Evolutionary conservation across 1,140 invertebrate genomes (phyloP).

Genomic region (Drosophila fuyamai): DNA sequence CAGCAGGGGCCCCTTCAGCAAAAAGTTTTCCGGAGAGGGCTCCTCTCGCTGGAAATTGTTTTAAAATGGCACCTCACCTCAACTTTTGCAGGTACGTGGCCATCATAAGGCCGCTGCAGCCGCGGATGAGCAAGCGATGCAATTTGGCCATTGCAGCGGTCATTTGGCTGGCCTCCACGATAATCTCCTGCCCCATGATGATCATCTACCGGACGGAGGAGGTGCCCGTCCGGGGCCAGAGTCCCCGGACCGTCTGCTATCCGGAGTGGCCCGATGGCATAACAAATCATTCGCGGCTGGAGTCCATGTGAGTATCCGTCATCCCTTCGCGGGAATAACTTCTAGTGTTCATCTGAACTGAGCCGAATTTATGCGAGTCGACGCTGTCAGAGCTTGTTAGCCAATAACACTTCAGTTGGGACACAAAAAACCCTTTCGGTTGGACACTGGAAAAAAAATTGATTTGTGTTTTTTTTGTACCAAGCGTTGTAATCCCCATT

Average conservation of each 20-base stretch:
- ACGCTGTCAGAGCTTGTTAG: conserved; percentile 1
- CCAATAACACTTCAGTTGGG: not conserved
- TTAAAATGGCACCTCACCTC: conserved; percentile 26
- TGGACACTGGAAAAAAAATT: not conserved
- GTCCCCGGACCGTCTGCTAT: conserved; percentile 90
- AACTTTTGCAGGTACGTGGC: conserved; percentile 91
- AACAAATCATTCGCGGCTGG: conserved; percentile 89
- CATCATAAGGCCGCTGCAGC: conserved; percentile 95
- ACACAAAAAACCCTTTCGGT: not conserved
- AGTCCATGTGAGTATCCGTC: conserved; percentile 91
- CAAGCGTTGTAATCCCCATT: too few relatives aligned
- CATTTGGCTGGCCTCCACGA: conserved; percentile 91
- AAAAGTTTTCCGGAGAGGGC: not conserved
- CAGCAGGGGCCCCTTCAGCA: not conserved
- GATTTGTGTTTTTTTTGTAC: not conserved
- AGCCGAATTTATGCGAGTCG: conserved; percentile 3
- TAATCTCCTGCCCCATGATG: conserved; percentile 93
- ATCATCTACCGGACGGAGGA: conserved; percentile 91
- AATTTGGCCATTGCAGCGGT: conserved; percentile 92
- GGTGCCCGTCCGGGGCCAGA: conserved; percentile 85
- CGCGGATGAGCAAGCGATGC: conserved; percentile 91
- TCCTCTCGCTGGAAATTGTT: conserved; percentile 23
- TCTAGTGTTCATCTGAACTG: not conserved
- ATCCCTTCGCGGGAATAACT: not conserved
- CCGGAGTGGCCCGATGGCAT: conserved; percentile 92